Evolutionary conservation across 2,113 vertebrate species (phyloP).

Genomic region (Urocynchramus pylzowi): DNA sequence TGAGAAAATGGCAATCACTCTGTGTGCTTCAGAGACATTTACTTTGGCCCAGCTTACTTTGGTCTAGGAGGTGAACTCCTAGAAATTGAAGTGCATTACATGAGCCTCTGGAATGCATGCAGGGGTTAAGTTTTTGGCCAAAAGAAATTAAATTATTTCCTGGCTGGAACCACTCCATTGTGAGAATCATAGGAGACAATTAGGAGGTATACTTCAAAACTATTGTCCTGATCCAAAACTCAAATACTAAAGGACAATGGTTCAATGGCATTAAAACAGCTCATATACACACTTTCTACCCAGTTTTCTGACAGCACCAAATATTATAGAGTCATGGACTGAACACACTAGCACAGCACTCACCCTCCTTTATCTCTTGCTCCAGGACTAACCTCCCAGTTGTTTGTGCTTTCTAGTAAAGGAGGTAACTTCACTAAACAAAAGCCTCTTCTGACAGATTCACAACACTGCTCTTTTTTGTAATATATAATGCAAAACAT

Average conservation of each 20-base stretch:
- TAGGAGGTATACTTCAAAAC: not conserved
- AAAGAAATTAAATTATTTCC: not conserved
- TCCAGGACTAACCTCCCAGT: not conserved
- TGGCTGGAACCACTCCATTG: not conserved
- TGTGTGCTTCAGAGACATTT: not conserved
- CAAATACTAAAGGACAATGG: not conserved
- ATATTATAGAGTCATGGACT: not conserved
- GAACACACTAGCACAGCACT: accelerated
- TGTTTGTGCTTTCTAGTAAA: not conserved
- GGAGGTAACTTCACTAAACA: not conserved
- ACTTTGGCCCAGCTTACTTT: not conserved
- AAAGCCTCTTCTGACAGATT: not conserved
- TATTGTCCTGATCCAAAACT: not conserved
- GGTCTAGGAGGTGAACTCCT: not conserved
- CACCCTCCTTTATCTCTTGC: not conserved
- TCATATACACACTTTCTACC: not conserved
- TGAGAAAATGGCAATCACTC: not conserved
- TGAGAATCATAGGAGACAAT: not conserved
- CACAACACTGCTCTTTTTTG: not conserved
- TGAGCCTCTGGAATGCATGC: not conserved
- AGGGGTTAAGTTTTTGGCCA: not conserved
- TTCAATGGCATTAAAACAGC: not conserved
- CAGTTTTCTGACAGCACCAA: not conserved
- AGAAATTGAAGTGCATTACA: not conserved
- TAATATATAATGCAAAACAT: not conserved